phyloP scores from a whole-genome alignment of 2,888 invertebrate genomes.

The Drosophila prostipennis region DNA sequence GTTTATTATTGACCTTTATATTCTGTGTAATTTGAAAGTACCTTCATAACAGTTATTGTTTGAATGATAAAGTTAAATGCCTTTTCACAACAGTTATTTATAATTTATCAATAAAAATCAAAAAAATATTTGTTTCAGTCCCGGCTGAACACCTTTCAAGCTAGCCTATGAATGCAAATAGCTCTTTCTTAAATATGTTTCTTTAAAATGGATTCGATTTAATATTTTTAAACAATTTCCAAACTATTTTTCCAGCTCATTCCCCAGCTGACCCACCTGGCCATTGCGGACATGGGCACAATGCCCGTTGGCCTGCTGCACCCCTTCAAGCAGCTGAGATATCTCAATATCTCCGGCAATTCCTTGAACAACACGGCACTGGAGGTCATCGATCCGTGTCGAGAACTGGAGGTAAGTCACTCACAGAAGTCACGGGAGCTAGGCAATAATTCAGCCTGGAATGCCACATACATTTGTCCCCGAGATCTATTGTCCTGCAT shows the following conservation, averaged over 20 bases:
- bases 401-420: slow-evolving; percentile 82
- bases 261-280: slow-evolving; percentile 82
- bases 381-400: slow-evolving; percentile 84
- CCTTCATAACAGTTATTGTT: no score
- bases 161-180: no score
- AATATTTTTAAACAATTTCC: not conserved
- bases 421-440: not conserved
- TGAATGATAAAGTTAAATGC: no score
- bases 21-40: no score
- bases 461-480: slow-evolving; percentile 22
- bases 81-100: no score
- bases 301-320: slow-evolving; percentile 83
- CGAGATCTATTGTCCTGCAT: slow-evolving; percentile 40
- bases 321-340: slow-evolving; percentile 85
- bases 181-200: no score
- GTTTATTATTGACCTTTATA: no score
- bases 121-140: no score
- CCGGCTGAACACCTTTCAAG: no score
- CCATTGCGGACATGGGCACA: slow-evolving; percentile 84
- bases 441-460: slow-evolving; percentile 19
- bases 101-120: no score
- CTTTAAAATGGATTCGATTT: not conserved
- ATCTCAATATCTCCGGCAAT: slow-evolving; percentile 91
- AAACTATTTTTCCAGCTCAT: slow-evolving; percentile 72
- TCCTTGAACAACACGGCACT: slow-evolving; percentile 85